Evolutionary conservation across 2,888 invertebrate species (phyloP).

Genomic region (Lacanobia oleracea): DNA sequence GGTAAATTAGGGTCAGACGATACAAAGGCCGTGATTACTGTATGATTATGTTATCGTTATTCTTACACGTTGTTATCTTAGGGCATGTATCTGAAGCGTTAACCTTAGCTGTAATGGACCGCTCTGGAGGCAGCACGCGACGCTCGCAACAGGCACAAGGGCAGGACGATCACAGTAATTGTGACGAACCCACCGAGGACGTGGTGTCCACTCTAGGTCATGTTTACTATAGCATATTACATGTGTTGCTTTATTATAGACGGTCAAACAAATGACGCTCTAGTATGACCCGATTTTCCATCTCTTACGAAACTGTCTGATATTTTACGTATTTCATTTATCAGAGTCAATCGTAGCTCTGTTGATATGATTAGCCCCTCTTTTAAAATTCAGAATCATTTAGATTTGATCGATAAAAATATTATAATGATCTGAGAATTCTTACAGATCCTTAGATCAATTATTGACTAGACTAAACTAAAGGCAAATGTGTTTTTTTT

Average conservation of each 20-base stretch:
- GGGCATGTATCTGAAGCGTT: conserved; percentile 73
- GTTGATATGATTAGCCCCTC: too few species aligned
- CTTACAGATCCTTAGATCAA: neutral
- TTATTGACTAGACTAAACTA: neutral
- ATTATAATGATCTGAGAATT: neutral
- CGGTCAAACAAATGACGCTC: conserved; percentile 5
- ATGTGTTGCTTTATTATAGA: conserved; percentile 14
- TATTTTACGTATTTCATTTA: neutral
- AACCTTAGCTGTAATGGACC: conserved; percentile 68
- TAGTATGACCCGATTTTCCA: neutral
- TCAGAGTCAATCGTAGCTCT: too few species aligned
- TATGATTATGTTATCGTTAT: conserved; percentile 58
- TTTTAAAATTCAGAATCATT: neutral
- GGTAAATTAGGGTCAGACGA: conserved; percentile 43
- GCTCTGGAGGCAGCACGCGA: conserved; percentile 76
- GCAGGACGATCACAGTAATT: conserved; percentile 76
- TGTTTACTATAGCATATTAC: conserved; percentile 43
- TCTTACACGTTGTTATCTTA: conserved; percentile 67
- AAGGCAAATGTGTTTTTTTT: neutral
- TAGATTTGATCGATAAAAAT: too few species aligned
- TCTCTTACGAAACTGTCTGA: neutral
- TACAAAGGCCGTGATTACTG: conserved; percentile 53
- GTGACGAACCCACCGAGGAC: conserved; percentile 67
- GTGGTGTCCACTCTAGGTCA: conserved; percentile 61
- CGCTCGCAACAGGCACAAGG: conserved; percentile 80